Percentiles rank a stretch among this genome's conserved stretches.
Evolutionary conservation across 2,888 invertebrate species (phyloP).

Genomic region (Cremastobaeus sp.): DNA sequence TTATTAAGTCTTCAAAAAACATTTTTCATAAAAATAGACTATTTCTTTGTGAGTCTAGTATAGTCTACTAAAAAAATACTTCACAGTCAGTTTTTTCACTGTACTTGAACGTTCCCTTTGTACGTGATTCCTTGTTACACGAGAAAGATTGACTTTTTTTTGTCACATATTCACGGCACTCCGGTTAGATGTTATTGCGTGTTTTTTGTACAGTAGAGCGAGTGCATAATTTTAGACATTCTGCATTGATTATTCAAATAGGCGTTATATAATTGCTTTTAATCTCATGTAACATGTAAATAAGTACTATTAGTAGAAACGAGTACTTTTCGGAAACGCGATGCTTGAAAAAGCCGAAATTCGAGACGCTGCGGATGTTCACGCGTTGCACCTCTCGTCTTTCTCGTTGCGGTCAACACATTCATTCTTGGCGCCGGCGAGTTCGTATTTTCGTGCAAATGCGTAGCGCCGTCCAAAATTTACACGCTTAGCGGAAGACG

Average conservation of each 20-base stretch:
- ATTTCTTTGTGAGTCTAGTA: no score
- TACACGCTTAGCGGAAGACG: slow-evolving; percentile 29
- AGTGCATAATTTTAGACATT: no score
- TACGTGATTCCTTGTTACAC: no score
- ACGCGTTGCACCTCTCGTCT: background rate
- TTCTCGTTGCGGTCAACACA: slow-evolving; percentile 27
- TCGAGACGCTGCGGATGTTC: slow-evolving; percentile 1
- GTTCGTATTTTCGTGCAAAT: slow-evolving; percentile 28
- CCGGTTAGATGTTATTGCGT: no score
- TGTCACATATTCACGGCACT: no score
- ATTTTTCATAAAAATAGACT: no score
- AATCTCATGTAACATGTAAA: slow-evolving; percentile 7
- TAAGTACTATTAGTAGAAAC: slow-evolving; percentile 6
- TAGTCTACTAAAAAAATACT: no score
- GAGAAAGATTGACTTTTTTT: no score
- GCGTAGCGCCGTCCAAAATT: slow-evolving; percentile 35
- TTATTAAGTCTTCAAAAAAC: no score
- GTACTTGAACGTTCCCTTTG: no score
- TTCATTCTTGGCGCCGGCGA: slow-evolving; percentile 6
- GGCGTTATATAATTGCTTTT: background rate
- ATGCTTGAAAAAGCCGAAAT: background rate
- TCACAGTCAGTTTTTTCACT: no score
- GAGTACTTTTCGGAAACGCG: background rate
- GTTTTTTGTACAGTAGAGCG: no score
- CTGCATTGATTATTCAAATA: slow-evolving; percentile 3